Evolutionary conservation across 1,140 invertebrate species (phyloP), one percentile per base, ranked within the genome.

Genomic region (Calosoma granatense): DNA sequence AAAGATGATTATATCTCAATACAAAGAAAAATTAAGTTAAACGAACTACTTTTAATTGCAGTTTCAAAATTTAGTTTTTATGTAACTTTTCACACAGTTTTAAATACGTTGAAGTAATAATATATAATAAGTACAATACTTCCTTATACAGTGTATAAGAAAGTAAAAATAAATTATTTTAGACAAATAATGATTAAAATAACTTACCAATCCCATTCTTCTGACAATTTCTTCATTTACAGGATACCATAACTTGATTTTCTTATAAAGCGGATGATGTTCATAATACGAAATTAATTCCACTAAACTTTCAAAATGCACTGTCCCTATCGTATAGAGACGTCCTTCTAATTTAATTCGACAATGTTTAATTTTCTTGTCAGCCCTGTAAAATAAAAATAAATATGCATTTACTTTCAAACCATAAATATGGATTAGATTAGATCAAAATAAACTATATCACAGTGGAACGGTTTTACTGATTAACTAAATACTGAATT

Each of bases 281-380:
- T 94, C 89, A 68, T 96, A 97, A 69, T 94, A 94, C 57, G 79
- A 82, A 1, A 98, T 86, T 57, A 98, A 77, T 60, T 96, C 92
- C 0, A 94, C 87, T n/a, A 97, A 75, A 65, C 86, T 94, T 74
- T 97, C 94, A 76, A 97, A 98, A 66, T 91, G 86, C 39, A 88
- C 87, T 1, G 83, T 87, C 11, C 93, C 94, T 63, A 97, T 92
- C 0, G 85, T 86, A 68, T 92, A 98, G 0, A 96, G 68, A 0
- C 94, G 78, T 2, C 92, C 94, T 69, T 97, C 94, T 41, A 89
- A 77, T 70, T 90, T 90, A 21, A 98, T 92, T 53, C 90, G 81
- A 72, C 95, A 98, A 69, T 97, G 94, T 68, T 97, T 97, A 55
- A 97, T 95, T 73, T 92, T 89, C 19, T 86, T 88, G 65, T 95